Base-by-base conservation (phyloP, 1,140 invertebrate genomes). In the Tachypleus tridentatus region DNA sequence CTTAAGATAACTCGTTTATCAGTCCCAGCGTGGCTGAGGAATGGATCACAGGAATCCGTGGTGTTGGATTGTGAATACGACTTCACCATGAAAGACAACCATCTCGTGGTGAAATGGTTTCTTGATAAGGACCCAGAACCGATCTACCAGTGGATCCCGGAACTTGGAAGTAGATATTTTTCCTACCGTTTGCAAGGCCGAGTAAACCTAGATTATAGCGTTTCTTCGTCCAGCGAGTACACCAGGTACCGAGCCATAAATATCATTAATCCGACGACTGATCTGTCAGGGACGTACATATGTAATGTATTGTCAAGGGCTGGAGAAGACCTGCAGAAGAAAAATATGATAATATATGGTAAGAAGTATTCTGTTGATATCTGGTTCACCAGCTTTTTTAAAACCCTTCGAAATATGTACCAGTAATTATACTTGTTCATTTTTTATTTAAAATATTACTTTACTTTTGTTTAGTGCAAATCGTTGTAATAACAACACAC, bases 61-160 rank as follows among this genome's bases (percentile, higher is more conserved):
- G 80, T 88, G 60, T 77, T 90, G 61, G 88, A 91, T 74, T 91
- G 88, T 74, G 84, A 88, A 71, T 89, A 88, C 75, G 75, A 75
- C 65, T 81, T 82, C 4, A 69, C 80, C 29, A 29, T 29, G 4
- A 75, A 80, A 54, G 77, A 73, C 8, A 62, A 61, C 8, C 62
- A 82, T 59, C 77, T 89, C 7, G 87, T 89, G 49, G 83, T 91
- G 58, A 88, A 89, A 77, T 90, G 87, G 87, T 89, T 83, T 75
- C 85, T 87, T 73, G 84, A 86, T 72, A 80, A 83, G 58, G 77
- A 81, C 64, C 81, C 82, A 3, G 77, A 81, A 59, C 80, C 82
- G 11, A 84, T 88, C n/a, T 90, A 89, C 73, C 87, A 90, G 76
- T 91, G 87, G 87, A 88, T 89, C 79, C 80, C 82, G n/a, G 74